phyloP scores from a whole-genome alignment of 2,888 invertebrate species.

The Gibbula magus region DNA sequence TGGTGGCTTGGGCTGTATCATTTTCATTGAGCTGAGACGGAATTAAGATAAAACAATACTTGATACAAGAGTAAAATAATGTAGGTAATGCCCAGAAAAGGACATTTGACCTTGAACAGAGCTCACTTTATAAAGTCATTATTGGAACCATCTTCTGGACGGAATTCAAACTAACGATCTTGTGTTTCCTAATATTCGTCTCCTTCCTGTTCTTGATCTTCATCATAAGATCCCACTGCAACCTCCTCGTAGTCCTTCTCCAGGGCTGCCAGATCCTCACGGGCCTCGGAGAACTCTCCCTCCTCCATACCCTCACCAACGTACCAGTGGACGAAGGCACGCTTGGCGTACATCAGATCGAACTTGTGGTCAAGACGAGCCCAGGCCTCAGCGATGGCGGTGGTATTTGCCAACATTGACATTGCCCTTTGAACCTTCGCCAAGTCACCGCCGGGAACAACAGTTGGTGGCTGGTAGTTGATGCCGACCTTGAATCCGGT shows the following conservation, averaged over 20 bases:
- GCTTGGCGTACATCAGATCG: conserved; percentile 12
- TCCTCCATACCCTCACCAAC: conserved; percentile 12
- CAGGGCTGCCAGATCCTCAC: not conserved
- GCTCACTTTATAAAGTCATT: too few species aligned
- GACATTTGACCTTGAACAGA: too few species aligned
- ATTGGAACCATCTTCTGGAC: too few species aligned
- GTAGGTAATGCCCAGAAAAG: too few species aligned
- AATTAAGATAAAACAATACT: too few species aligned
- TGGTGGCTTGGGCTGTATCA: too few species aligned
- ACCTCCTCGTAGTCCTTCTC: conserved; percentile 11
- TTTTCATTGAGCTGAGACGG: too few species aligned
- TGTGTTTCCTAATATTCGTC: not conserved
- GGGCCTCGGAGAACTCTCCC: conserved; percentile 9
- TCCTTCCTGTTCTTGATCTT: not conserved
- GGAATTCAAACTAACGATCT: too few species aligned
- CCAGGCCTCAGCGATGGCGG: not conserved
- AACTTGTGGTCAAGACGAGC: conserved; percentile 15
- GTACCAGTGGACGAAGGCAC: conserved; percentile 9
- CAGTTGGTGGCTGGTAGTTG: not conserved
- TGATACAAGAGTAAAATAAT: too few species aligned
- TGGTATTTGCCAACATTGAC: not conserved
- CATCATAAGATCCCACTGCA: not conserved
- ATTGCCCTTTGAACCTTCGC: not conserved
- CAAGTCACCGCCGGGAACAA: not conserved
- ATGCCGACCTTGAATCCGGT: not conserved